phyloP scores from a whole-genome alignment of 1,140 invertebrate species.

The Steinernema feltiae region DNA sequence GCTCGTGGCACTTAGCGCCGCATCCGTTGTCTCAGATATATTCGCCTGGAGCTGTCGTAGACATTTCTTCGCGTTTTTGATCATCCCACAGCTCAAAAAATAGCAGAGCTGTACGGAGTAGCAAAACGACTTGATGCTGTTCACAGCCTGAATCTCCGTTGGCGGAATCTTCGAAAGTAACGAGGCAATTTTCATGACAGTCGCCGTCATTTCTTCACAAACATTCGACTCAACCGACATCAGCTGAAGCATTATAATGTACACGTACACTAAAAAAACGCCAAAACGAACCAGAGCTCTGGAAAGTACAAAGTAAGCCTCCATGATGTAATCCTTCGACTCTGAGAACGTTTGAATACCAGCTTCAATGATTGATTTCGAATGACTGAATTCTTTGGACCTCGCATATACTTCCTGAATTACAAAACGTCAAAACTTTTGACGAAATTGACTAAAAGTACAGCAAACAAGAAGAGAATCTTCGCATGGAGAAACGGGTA shows the following conservation, averaged over 20 bases:
- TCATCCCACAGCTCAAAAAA: background rate
- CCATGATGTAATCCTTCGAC: background rate
- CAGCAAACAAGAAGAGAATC: slow-evolving; percentile 1
- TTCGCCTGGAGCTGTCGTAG: background rate
- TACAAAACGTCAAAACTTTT: background rate
- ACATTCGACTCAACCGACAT: background rate
- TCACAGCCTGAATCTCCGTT: background rate
- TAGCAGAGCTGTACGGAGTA: background rate
- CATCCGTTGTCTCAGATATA: background rate
- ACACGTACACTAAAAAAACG: background rate
- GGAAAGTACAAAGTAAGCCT: background rate
- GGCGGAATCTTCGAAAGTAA: background rate
- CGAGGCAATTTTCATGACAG: background rate
- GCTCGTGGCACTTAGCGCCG: background rate
- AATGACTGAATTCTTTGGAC: background rate
- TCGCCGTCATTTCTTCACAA: background rate
- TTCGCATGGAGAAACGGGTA: background rate
- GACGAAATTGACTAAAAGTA: background rate
- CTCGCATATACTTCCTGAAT: background rate
- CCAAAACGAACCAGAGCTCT: background rate
- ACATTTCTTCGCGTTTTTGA: background rate
- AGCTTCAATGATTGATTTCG: background rate
- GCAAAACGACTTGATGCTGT: background rate
- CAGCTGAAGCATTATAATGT: background rate
- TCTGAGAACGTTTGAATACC: background rate